Conservation (phyloP, 2,797 vertebrate genomes). For the Tarsius wallacei region DNA sequence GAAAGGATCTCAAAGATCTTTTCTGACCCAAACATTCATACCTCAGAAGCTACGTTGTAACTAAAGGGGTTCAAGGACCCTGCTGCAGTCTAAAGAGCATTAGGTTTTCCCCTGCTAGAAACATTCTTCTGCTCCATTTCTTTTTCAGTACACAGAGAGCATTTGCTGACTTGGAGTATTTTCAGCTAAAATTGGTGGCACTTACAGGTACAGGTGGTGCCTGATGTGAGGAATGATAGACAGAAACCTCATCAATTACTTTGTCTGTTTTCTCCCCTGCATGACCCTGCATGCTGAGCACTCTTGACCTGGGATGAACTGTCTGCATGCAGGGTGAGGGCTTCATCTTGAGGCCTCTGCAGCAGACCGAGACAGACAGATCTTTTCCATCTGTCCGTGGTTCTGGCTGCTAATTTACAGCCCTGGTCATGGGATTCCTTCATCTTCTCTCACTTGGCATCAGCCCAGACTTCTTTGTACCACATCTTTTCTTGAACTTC, state of each 20-base stretch:
- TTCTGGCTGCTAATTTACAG: neutral
- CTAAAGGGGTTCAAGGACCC: neutral
- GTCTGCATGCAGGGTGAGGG: neutral
- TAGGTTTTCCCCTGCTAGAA: neutral
- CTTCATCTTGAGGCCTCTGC: neutral
- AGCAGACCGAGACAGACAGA: neutral
- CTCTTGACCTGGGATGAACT: neutral
- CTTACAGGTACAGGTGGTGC: fast-evolving
- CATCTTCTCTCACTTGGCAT: neutral
- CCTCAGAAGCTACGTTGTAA: neutral
- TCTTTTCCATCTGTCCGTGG: neutral
- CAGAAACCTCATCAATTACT: conserved; percentile 96
- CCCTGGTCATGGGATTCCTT: neutral
- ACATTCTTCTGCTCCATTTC: neutral
- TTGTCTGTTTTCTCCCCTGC: conserved; percentile 95
- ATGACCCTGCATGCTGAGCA: neutral
- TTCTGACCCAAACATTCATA: neutral
- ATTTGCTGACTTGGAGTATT: neutral
- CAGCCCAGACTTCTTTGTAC: neutral
- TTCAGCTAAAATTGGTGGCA: neutral
- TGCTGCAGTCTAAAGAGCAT: neutral
- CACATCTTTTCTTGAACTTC: neutral
- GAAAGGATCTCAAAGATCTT: neutral
- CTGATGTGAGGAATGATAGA: conserved; percentile 92
- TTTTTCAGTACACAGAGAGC: neutral